Evolutionary conservation across 2,797 vertebrate genomes (phyloP), one percentile per base, ranked within the genome.

Genomic region (Esox masquinongy): DNA sequence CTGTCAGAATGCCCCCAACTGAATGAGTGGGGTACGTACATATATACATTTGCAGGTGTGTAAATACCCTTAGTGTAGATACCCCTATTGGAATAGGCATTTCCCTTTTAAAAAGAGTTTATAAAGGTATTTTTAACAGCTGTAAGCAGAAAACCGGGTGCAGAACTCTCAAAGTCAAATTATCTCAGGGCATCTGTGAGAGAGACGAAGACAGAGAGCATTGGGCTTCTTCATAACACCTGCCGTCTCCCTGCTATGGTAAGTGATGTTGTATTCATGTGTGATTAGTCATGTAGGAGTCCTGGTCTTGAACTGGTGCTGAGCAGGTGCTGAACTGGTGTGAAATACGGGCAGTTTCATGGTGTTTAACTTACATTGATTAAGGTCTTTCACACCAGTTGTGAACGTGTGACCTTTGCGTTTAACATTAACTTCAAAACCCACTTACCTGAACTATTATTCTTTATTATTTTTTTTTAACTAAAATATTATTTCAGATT

Each of bases 241-340:
- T 88, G 85, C 71, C 77, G 73, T 82, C 77, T 84, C 74, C 80
- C 82, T 75, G 24, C 0, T 12, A 51, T 29, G 26, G 50, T 72
- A 19, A 5, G 19, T 72, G 36, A 47, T 15, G 11, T 51, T 64
- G 22, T 49, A 16, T 19, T 17, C 64, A 15, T 73, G 59, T 47
- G 24, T 34, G 49, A 19, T 9, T 4, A 39, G 36, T 39, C 36
- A 39, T 39, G 36, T 39, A 8, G 2, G 36, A 39, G 53, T 56
- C 53, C 53, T 17, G 31, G 69, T 39, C 53, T 68, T 47, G 63
- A n/a, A 70, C n/a, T 56, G 70, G 36, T 70, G 24, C 56, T n/a
- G n/a, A 73, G 56, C 82, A 82, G 82, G 70, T 77, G 84, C 71
- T 51, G 2, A 47, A 47, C 11, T 47, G 3, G 22, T 24, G 22